Conservation (phyloP, 2,888 invertebrate species). For the Sthenelais limicola region DNA sequence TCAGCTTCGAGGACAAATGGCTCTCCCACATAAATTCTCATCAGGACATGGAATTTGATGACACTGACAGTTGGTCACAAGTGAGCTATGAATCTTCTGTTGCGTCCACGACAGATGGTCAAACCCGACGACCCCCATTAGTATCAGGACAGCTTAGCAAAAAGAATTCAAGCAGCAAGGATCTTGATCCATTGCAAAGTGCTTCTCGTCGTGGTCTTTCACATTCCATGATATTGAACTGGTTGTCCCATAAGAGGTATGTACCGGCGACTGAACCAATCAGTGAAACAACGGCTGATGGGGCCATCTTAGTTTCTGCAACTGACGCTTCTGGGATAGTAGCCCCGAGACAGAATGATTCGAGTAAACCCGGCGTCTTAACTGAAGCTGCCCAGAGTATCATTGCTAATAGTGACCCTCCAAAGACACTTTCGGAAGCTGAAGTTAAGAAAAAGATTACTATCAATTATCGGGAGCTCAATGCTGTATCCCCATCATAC, state of each 20-base stretch:
- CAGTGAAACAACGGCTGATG: constrained; percentile 7
- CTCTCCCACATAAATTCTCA: not conserved
- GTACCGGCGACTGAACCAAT: constrained; percentile 13
- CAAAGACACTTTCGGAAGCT: not conserved
- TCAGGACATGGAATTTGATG: constrained; percentile 12
- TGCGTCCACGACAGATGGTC: constrained; percentile 19
- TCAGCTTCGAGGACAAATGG: constrained; percentile 16
- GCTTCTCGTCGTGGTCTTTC: constrained; percentile 4
- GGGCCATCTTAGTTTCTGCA: not conserved
- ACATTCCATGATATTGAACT: constrained; percentile 4
- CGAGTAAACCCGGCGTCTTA: not conserved
- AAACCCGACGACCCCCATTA: not conserved
- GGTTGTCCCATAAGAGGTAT: constrained; percentile 19
- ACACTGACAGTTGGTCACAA: constrained; percentile 9
- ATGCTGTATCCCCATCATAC: not conserved
- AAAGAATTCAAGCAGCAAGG: not conserved
- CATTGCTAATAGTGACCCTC: not conserved
- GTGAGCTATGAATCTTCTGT: constrained; percentile 17
- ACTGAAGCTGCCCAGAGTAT: constrained; percentile 3
- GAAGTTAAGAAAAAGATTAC: constrained; percentile 29
- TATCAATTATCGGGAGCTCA: constrained; percentile 15
- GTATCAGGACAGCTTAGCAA: not conserved
- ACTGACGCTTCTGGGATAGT: not conserved
- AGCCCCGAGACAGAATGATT: not conserved
- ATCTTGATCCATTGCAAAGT: constrained; percentile 20